Conservation (phyloP, 2,113 vertebrate species). For the Myiopsitta monachus region DNA sequence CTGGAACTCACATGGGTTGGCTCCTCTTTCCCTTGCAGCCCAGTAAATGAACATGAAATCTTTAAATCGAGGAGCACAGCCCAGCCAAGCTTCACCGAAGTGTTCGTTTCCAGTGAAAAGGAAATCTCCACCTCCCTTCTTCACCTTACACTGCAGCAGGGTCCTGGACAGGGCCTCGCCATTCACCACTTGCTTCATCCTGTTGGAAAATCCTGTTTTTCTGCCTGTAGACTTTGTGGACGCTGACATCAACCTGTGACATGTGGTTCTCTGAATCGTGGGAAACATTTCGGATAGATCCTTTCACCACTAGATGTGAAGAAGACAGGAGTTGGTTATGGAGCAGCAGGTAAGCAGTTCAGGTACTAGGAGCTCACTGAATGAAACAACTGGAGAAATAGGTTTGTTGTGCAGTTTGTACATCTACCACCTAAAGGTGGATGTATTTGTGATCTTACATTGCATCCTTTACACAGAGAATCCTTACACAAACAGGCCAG, state of each 20-base stretch:
- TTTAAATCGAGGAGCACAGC: slow-evolving; percentile 82
- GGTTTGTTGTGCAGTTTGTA: background rate
- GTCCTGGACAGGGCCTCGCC: slow-evolving; percentile 74
- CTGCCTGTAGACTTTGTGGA: slow-evolving; percentile 75
- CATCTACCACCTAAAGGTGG: background rate
- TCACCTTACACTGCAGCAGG: slow-evolving; percentile 75
- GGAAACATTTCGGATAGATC: slow-evolving; percentile 74
- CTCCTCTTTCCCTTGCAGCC: slow-evolving; percentile 65
- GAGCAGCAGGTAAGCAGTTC: background rate
- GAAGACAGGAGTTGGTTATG: background rate
- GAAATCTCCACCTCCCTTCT: slow-evolving; percentile 80
- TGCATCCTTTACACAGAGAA: background rate
- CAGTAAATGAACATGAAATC: slow-evolving; percentile 76
- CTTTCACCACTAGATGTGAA: slow-evolving; percentile 76
- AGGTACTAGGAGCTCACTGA: background rate
- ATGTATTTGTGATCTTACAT: background rate
- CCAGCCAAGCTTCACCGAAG: slow-evolving; percentile 85
- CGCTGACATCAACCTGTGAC: slow-evolving; percentile 70
- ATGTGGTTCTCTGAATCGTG: slow-evolving; percentile 68
- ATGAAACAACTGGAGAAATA: background rate
- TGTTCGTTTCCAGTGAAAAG: slow-evolving; percentile 83
- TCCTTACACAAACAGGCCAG: background rate
- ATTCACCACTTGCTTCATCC: slow-evolving; percentile 25
- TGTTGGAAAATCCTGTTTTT: slow-evolving; percentile 74
- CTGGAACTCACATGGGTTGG: slow-evolving; percentile 80